Percentiles rank a stretch among this genome's conserved stretches.
Conservation (phyloP, 2,113 vertebrate genomes). For the Gobius niger region DNA sequence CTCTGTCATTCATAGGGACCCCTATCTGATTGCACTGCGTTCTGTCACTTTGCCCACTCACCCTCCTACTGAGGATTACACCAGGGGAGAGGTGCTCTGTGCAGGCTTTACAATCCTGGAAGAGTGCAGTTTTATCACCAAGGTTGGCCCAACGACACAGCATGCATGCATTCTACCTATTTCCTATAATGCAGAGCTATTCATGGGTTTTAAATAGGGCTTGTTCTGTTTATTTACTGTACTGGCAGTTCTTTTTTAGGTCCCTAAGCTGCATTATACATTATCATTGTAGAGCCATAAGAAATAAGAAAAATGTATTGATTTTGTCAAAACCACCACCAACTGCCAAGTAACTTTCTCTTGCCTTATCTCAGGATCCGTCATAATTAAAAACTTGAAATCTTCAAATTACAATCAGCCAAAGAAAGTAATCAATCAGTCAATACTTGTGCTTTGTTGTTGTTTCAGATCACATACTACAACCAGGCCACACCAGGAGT, state of each 20-base stretch:
- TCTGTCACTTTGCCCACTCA: slow-evolving; percentile 89
- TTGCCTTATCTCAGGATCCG: too few relatives aligned
- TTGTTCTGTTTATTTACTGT: too few relatives aligned
- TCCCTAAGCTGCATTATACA: too few relatives aligned
- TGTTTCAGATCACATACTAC: slow-evolving; percentile 89
- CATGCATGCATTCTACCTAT: background rate
- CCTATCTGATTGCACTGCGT: slow-evolving; percentile 90
- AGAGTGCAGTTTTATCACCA: slow-evolving; percentile 78
- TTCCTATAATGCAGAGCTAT: background rate
- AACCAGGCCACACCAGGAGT: slow-evolving; percentile 89
- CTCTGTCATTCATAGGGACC: slow-evolving; percentile 79
- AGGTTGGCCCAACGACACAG: slow-evolving; percentile 75
- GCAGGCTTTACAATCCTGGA: slow-evolving; percentile 91
- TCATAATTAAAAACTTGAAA: too few relatives aligned
- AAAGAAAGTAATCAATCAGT: background rate
- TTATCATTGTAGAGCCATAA: too few relatives aligned
- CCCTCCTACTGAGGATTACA: slow-evolving; percentile 68
- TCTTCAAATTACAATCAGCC: too few relatives aligned
- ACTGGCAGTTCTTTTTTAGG: too few relatives aligned
- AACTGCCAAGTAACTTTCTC: background rate
- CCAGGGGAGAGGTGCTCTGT: slow-evolving; percentile 87
- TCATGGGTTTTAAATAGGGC: background rate
- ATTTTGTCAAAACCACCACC: too few relatives aligned
- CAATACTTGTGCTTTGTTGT: slow-evolving; percentile 14
- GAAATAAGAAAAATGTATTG: too few relatives aligned